These are phyloP conservation scores for Isaurus tuberculatus DNA, from an alignment of 92 coral and sea anemone species.

Conservation along the genomic window DNA sequence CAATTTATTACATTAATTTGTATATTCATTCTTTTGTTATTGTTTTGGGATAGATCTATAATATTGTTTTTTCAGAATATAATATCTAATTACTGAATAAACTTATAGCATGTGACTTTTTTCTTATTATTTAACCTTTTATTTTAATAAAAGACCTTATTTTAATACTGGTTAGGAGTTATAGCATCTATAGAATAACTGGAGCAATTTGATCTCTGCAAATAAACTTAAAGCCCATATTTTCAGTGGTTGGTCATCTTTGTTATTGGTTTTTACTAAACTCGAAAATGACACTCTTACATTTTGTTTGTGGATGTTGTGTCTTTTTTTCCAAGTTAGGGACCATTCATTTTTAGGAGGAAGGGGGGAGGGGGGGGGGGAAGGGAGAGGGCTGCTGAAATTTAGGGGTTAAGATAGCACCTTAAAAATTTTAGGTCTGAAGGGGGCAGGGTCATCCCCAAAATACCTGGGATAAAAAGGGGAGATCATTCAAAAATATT, in stretches of 20 bases:
- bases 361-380: background rate
- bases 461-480: background rate
- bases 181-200: background rate
- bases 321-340: background rate
- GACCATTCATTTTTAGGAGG: background rate
- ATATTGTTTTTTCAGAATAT: background rate
- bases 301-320: background rate
- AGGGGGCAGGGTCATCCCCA: background rate
- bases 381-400: background rate
- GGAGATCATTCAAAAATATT: background rate
- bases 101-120: background rate
- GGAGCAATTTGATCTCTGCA: no score
- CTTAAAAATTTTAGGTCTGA: background rate
- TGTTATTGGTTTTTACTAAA: background rate
- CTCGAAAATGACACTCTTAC: no score
- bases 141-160: no score
- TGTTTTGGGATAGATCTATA: background rate
- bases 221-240: no score
- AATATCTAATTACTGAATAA: background rate
- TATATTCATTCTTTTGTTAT: background rate
- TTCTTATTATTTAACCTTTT: background rate
- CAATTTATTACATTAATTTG: background rate
- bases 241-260: no score
- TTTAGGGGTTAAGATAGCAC: background rate
- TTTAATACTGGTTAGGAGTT: background rate